Evolutionary conservation across 2,113 vertebrate genomes (phyloP).

Genomic region (Diphyllodes magnificus): DNA sequence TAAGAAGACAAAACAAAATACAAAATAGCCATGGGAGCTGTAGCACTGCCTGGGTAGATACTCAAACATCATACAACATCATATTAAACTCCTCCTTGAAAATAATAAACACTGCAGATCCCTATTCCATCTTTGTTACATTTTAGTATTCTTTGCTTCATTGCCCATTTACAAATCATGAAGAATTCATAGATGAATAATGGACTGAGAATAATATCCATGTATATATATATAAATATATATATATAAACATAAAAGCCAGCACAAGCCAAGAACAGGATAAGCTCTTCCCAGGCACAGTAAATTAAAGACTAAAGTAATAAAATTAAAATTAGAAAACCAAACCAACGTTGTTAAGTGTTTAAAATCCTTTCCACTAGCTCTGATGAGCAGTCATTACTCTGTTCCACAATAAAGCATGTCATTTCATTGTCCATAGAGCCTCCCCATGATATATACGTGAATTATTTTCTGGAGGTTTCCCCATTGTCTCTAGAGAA

Average conservation of each 20-base stretch:
- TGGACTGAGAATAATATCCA: not conserved
- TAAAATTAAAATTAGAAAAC: not conserved
- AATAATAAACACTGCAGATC: not conserved
- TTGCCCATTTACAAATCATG: not conserved
- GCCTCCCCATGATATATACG: not conserved
- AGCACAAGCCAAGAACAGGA: not conserved
- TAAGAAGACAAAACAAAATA: not conserved
- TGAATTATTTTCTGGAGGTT: not conserved
- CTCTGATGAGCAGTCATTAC: not conserved
- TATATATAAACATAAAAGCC: not conserved
- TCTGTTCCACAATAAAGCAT: not conserved
- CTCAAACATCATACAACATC: not conserved
- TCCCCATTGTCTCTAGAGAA: not conserved
- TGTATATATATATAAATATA: not conserved
- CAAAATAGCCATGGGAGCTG: not conserved
- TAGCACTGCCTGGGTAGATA: not conserved
- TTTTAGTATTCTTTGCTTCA: not conserved
- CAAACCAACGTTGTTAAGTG: not conserved
- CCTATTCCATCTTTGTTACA: not conserved
- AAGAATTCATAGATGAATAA: slow-evolving; percentile 25
- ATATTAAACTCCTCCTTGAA: not conserved
- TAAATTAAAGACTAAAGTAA: not conserved
- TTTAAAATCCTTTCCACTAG: not conserved
- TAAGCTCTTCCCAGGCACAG: not conserved
- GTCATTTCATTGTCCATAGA: not conserved